These are phyloP conservation scores for Alviniconcha strummeri DNA, from an alignment of 2,888 invertebrate species.

Conservation along the genomic window DNA sequence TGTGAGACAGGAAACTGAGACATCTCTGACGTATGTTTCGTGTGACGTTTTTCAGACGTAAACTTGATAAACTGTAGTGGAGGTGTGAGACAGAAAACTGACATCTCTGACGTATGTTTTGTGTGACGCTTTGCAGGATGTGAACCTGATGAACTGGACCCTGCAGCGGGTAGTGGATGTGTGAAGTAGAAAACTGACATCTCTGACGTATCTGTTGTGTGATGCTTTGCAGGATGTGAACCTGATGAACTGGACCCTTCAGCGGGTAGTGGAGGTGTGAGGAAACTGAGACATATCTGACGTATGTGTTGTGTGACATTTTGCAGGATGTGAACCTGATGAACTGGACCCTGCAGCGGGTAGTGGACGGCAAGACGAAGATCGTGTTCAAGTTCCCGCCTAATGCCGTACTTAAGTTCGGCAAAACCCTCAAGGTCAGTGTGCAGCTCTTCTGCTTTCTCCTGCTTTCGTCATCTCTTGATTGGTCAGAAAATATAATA, in stretches of 20 bases:
- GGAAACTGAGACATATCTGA: too few species aligned
- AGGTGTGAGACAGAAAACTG: not conserved
- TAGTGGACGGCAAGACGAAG: conserved; percentile 67
- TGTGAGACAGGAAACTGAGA: too few species aligned
- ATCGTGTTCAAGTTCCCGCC: conserved; percentile 52
- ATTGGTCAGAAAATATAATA: not conserved
- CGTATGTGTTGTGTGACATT: not conserved
- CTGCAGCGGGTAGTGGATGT: conserved; percentile 58
- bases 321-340: conserved; percentile 72
- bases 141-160: conserved; percentile 52
- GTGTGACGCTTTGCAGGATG: conserved; percentile 33
- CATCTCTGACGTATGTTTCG: too few species aligned
- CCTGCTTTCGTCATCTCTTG: not conserved
- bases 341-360: conserved; percentile 73
- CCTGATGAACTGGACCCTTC: conserved; percentile 73
- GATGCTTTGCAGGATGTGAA: conserved; percentile 68
- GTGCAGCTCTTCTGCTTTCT: not conserved
- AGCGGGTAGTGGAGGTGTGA: conserved; percentile 67
- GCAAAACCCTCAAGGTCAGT: conserved; percentile 59
- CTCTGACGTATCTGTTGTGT: too few species aligned
- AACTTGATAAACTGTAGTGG: too few species aligned
- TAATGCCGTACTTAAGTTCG: conserved; percentile 58
- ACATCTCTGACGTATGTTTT: too few species aligned
- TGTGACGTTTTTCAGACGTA: too few species aligned
- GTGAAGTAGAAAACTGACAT: too few species aligned